Conservation (phyloP, 2,113 vertebrate genomes). For the Burhinus oedicnemus region DNA sequence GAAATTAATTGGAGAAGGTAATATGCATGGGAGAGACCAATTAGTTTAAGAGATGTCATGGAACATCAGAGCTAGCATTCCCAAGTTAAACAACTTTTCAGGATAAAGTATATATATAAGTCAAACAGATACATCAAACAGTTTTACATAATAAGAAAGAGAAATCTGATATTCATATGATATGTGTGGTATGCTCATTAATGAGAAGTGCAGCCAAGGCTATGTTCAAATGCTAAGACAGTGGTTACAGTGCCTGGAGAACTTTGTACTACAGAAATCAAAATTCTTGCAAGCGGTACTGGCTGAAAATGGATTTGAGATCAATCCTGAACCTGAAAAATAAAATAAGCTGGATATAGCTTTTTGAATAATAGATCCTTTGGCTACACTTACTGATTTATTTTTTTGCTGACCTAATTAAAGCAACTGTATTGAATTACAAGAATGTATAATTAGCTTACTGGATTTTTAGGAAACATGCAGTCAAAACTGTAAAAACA, state of each 20-base stretch:
- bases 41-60: background rate
- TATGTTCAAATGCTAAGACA: background rate
- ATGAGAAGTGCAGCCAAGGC: background rate
- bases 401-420: background rate
- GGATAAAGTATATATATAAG: background rate
- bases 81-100: background rate
- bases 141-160: background rate
- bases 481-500: background rate
- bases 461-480: background rate
- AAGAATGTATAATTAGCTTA: background rate
- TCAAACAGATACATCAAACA: background rate
- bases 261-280: background rate
- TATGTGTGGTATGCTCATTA: background rate
- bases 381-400: background rate
- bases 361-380: background rate
- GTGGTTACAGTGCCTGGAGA: background rate
- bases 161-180: background rate
- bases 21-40: background rate
- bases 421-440: background rate
- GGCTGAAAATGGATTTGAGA: background rate
- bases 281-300: background rate
- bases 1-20: background rate
- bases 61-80: background rate
- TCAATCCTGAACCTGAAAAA: background rate
- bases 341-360: background rate